phyloP scores from a whole-genome alignment of 2,888 invertebrate species.

The Meiosimyza decipiens region DNA sequence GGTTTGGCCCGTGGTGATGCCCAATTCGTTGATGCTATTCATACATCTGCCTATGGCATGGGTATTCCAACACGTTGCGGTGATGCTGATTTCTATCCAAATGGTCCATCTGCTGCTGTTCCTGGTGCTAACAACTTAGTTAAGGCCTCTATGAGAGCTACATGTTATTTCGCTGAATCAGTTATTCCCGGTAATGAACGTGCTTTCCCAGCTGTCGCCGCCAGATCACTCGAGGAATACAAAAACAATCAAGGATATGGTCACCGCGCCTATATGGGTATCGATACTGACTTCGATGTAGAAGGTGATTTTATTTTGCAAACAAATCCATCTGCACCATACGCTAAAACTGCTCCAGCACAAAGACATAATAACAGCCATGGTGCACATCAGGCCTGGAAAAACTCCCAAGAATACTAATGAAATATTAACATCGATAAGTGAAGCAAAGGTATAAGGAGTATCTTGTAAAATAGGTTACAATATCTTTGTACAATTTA shows the following conservation, averaged over 20 bases:
- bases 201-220: slow-evolving; percentile 61
- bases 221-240: slow-evolving; percentile 58
- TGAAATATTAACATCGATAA: too few species aligned
- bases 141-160: slow-evolving; percentile 58
- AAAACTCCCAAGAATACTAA: slow-evolving; percentile 20
- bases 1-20: slow-evolving; percentile 62
- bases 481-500: too few species aligned
- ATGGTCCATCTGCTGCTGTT: slow-evolving; percentile 53
- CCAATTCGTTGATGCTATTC: slow-evolving; percentile 63
- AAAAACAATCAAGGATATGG: slow-evolving; percentile 58
- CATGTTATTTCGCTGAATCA: slow-evolving; percentile 62
- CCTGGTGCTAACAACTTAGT: slow-evolving; percentile 59
- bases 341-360: slow-evolving; percentile 55
- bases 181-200: slow-evolving; percentile 60
- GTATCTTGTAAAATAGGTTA: too few species aligned
- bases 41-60: slow-evolving; percentile 59
- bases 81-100: slow-evolving; percentile 63
- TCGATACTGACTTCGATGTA: slow-evolving; percentile 52
- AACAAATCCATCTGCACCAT: slow-evolving; percentile 60
- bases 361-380: slow-evolving; percentile 52
- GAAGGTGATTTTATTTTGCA: slow-evolving; percentile 60
- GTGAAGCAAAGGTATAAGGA: too few species aligned
- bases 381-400: slow-evolving; percentile 24
- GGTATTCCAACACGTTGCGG: slow-evolving; percentile 53
- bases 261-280: slow-evolving; percentile 61